Percentiles rank a stretch among this genome's conserved stretches.
These are phyloP conservation scores for Sycophaga agraensis DNA, from an alignment of 1,140 invertebrate species.

Conservation along the genomic window DNA sequence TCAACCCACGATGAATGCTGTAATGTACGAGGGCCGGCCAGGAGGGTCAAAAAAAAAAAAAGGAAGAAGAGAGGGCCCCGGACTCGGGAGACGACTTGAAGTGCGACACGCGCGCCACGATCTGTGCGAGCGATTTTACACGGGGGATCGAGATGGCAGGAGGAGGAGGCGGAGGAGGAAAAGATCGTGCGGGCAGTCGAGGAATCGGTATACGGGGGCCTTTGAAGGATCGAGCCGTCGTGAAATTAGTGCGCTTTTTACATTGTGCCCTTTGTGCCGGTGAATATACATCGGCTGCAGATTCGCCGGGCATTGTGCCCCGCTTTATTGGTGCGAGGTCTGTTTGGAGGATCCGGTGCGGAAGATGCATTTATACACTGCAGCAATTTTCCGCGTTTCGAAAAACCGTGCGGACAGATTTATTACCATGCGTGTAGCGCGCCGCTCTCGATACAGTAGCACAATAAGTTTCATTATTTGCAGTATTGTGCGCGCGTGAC, in stretches of 20 bases:
- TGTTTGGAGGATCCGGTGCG: background rate
- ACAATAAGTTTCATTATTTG: no score
- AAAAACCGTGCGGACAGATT: background rate
- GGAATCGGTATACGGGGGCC: background rate
- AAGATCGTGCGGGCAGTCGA: background rate
- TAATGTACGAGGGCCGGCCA: background rate
- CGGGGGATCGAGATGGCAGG: background rate
- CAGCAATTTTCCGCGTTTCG: conserved; percentile 10
- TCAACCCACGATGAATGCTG: background rate
- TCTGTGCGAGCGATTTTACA: background rate
- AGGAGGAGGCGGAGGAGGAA: background rate
- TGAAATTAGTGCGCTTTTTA: conserved; percentile 26
- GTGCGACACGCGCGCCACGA: conserved; percentile 6
- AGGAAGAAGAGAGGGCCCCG: background rate
- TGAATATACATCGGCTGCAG: background rate
- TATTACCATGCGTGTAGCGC: no score
- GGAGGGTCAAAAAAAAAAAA: background rate
- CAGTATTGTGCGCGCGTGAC: no score
- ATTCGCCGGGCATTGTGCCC: background rate
- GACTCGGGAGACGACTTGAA: background rate
- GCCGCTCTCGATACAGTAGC: no score
- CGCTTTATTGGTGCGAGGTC: no score
- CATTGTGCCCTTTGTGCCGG: background rate
- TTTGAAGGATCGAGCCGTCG: conserved; percentile 13
- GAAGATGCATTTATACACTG: no score